phyloP scores from a whole-genome alignment of 2,888 invertebrate species.

The Nephrotoma guestfalica region DNA sequence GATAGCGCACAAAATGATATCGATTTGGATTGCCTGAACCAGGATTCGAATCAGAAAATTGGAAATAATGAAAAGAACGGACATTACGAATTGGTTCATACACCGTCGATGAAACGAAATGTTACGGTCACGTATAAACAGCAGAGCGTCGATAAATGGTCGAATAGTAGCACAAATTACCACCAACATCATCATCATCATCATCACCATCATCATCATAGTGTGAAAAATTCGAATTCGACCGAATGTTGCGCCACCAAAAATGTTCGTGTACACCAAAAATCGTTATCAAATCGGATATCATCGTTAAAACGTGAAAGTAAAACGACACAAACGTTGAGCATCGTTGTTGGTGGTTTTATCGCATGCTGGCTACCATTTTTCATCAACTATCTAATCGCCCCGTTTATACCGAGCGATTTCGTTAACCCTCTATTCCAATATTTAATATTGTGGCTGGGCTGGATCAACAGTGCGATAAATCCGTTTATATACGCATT shows the following conservation, averaged over 20 bases:
- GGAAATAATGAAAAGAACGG: slow-evolving; percentile 2
- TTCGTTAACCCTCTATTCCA: slow-evolving; percentile 28
- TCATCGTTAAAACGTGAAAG: slow-evolving; percentile 61
- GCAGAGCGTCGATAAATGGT: neutral
- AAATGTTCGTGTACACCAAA: slow-evolving; percentile 21
- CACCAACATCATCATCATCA: slow-evolving; percentile 8
- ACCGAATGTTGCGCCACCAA: slow-evolving; percentile 10
- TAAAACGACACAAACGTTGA: slow-evolving; percentile 76
- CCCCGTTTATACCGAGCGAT: slow-evolving; percentile 56
- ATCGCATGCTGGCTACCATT: slow-evolving; percentile 82
- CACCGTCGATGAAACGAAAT: slow-evolving; percentile 10
- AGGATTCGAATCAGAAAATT: neutral
- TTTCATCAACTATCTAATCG: slow-evolving; percentile 66
- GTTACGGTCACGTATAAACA: slow-evolving; percentile 2
- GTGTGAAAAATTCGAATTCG: slow-evolving; percentile 3
- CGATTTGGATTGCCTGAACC: neutral
- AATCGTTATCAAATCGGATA: slow-evolving; percentile 36
- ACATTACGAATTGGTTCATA: slow-evolving; percentile 12
- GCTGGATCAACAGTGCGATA: slow-evolving; percentile 81
- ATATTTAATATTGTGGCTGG: slow-evolving; percentile 44
- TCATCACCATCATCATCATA: slow-evolving; percentile 5
- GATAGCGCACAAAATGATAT: neutral
- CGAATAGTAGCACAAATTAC: neutral
- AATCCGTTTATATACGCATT: slow-evolving; percentile 87
- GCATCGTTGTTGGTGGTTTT: slow-evolving; percentile 79